A percentile compares a stretch with the other conserved stretches of the same genome.
These are phyloP conservation scores for Chaetodon trifascialis DNA, from an alignment of 2,113 vertebrate species.

Conservation along the genomic window DNA sequence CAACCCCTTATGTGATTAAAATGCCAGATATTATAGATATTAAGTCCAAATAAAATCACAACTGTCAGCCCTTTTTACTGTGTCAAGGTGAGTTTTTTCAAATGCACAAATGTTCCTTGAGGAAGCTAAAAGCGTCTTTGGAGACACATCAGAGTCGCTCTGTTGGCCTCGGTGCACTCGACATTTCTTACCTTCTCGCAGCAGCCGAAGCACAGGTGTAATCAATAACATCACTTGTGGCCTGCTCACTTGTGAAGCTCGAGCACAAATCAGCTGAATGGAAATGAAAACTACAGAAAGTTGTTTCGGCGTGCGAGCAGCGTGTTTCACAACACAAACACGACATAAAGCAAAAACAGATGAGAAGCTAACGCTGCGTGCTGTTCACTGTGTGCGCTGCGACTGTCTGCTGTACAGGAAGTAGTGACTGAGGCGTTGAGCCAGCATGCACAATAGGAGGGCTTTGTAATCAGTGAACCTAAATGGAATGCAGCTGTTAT, in stretches of 20 bases:
- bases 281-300: too few relatives aligned
- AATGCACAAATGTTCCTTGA: too few relatives aligned
- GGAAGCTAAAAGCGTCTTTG: background rate
- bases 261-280: too few relatives aligned
- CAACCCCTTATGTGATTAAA: background rate
- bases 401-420: background rate
- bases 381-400: too few relatives aligned
- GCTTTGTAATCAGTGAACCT: background rate
- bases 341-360: too few relatives aligned
- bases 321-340: too few relatives aligned
- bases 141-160: background rate
- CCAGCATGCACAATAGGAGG: background rate
- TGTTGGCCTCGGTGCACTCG: too few relatives aligned
- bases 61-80: background rate
- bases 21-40: background rate
- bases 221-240: background rate
- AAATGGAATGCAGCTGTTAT: background rate
- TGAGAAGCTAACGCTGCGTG: too few relatives aligned
- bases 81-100: background rate
- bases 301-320: too few relatives aligned
- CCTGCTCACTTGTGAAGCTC: background rate
- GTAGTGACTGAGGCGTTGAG: background rate
- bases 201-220: background rate
- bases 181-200: background rate
- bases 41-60: background rate